Evolutionary conservation across 2,888 invertebrate species (phyloP), one percentile per base, ranked within the genome.

Genomic region (Catocala sponsa): DNA sequence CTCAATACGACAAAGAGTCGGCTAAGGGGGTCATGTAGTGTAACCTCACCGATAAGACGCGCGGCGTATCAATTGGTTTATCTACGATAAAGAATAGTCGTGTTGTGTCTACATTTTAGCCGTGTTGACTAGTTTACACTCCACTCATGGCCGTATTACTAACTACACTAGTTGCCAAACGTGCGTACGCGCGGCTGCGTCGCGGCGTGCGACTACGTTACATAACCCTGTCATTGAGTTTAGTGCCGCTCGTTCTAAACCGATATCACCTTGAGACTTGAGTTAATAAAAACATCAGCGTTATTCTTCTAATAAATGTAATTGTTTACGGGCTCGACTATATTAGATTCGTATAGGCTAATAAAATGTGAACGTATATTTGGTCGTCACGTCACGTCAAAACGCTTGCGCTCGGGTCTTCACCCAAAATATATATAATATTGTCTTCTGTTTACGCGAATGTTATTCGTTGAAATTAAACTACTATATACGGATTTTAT

Each of bases 221-320:
- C 85, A 82, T 83, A 88, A 89, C 63, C 69, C 65, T 80, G 82
- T 77, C 84, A 84, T 82, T 85, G 82, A 83, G 76, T 77, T 57
- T 66, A 55, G 59, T 59, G 65, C 78, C 76, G 72, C 74, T 76
- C 63, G 76, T 76, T 83, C 68, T 72, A 80, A 79, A 82, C 70
- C 67, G 66, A 72, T 70, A 67, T 80, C 62, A 74, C 83, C 80
- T 83, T 82, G 81, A 74, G 62, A 72, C 79, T 83, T 78, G 81
- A 72, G 64, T 74, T 68, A 72, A 59, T 63, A 69, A 64, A 65
- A 63, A 65, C 61, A 58, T 41, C 15, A 32, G 55, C 59, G 42
- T 48, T 32, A 47, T 68, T 54, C 52, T 38, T 7, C 35, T 7
- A 38, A 38, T 7, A 38, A 38, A 9, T 38, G 6, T 7, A 7